Conservation (phyloP, 2,888 invertebrate species). For the Orchestes rusci region DNA sequence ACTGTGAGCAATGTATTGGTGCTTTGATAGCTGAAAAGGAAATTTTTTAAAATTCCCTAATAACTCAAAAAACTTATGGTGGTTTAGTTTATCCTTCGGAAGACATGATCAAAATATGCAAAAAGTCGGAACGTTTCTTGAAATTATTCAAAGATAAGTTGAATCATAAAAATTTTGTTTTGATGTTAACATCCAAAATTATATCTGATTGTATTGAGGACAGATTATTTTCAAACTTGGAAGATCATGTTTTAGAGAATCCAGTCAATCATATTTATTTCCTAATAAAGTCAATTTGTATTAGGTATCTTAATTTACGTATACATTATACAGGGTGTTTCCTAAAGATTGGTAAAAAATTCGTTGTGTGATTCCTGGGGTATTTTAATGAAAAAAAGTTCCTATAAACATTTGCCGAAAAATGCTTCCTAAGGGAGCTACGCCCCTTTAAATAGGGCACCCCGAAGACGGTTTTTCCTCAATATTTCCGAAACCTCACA, state of each 20-base stretch:
- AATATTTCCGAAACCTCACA: too few relatives aligned
- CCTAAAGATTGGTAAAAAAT: too few relatives aligned
- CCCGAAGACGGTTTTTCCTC: too few relatives aligned
- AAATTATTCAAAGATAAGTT: not conserved
- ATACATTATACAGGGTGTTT: too few relatives aligned
- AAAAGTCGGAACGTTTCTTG: slow-evolving; percentile 8
- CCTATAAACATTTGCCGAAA: too few relatives aligned
- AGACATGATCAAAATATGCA: slow-evolving; percentile 7
- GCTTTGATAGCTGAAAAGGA: slow-evolving; percentile 5
- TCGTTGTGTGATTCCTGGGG: too few relatives aligned
- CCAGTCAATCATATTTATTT: not conserved
- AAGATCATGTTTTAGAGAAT: not conserved
- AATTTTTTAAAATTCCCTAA: slow-evolving; percentile 12
- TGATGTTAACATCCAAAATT: too few relatives aligned
- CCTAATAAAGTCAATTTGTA: slow-evolving; percentile 1
- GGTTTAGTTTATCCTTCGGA: slow-evolving; percentile 10
- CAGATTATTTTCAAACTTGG: not conserved
- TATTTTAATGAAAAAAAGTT: too few relatives aligned
- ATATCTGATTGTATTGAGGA: not conserved
- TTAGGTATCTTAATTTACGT: too few relatives aligned
- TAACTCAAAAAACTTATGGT: slow-evolving; percentile 8
- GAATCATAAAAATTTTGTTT: not conserved
- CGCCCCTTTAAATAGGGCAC: too few relatives aligned
- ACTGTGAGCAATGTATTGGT: slow-evolving; percentile 9
- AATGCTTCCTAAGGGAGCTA: too few relatives aligned